These are phyloP conservation scores for Onychostoma macrolepis DNA, from an alignment of 2,113 vertebrate genomes.

Conservation along the genomic window DNA sequence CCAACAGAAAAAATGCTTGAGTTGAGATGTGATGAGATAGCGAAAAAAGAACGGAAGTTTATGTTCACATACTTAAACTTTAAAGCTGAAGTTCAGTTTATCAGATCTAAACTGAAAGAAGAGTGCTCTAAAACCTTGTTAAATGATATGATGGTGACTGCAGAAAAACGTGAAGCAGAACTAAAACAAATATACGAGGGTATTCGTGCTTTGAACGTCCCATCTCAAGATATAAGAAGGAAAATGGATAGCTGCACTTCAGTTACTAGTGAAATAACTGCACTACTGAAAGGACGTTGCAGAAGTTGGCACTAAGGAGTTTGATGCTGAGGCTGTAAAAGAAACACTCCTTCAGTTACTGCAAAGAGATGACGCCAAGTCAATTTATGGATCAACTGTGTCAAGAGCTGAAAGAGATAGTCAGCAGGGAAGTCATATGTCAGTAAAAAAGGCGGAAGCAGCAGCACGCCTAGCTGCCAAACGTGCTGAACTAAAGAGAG, in stretches of 20 bases:
- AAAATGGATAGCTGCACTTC: conserved; percentile 50
- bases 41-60: conserved; percentile 22
- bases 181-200: conserved; percentile 48
- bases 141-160: not conserved
- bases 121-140: conserved; percentile 24
- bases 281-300: conserved; percentile 25
- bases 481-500: not conserved
- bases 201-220: conserved; percentile 22
- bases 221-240: conserved; percentile 48
- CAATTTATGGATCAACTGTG: not conserved
- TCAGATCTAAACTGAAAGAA: not conserved
- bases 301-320: conserved; percentile 26
- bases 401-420: too few relatives aligned
- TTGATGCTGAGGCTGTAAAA: not conserved
- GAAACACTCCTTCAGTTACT: not conserved
- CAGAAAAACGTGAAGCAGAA: conserved; percentile 7
- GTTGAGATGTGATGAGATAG: not conserved
- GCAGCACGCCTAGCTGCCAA: not conserved
- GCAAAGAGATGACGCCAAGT: not conserved
- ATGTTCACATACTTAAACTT: conserved; percentile 17
- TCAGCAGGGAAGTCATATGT: too few relatives aligned
- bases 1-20: conserved; percentile 38
- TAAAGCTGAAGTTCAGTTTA: conserved; percentile 15
- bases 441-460: not conserved
- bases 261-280: conserved; percentile 39